Conservation (phyloP, 2,888 invertebrate species). For the Zaprionus obscuricornis region DNA sequence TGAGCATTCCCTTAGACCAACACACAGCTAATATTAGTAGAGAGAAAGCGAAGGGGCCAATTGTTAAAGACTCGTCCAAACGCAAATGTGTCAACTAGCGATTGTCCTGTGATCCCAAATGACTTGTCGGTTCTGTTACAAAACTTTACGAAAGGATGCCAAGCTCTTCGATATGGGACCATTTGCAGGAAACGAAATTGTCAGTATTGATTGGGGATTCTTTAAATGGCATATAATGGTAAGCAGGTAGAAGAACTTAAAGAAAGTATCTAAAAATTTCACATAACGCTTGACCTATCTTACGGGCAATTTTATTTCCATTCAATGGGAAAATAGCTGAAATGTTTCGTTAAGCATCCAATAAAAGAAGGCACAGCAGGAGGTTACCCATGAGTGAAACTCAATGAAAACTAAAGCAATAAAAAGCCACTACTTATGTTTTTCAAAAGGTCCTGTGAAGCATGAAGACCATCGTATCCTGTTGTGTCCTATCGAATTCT, state of each 20-base stretch:
- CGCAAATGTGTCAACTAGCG: constrained; percentile 30
- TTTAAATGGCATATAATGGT: constrained; percentile 23
- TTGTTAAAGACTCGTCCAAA: no score
- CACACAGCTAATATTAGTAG: not conserved
- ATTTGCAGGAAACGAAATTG: constrained; percentile 40
- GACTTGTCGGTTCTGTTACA: constrained; percentile 19
- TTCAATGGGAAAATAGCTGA: constrained; percentile 18
- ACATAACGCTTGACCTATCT: constrained; percentile 23
- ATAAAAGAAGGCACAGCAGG: constrained; percentile 12
- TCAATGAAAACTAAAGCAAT: constrained; percentile 41
- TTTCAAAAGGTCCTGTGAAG: constrained; percentile 31
- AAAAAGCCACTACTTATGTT: constrained; percentile 21
- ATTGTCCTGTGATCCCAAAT: constrained; percentile 34
- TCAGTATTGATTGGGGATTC: constrained; percentile 7
- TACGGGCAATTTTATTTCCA: constrained; percentile 7
- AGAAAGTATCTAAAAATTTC: constrained; percentile 17
- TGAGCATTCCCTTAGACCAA: constrained; percentile 27
- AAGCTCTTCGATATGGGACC: constrained; percentile 5
- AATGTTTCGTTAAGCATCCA: constrained; percentile 25
- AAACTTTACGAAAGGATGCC: constrained; percentile 16
- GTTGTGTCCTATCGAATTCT: no score
- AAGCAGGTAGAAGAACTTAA: constrained; percentile 14
- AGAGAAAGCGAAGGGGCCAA: no score
- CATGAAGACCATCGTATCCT: constrained; percentile 13
- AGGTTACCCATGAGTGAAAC: constrained; percentile 31